Evolutionary conservation across 2,113 vertebrate genomes (phyloP).

Genomic region (Oncorhynchus clarkii): DNA sequence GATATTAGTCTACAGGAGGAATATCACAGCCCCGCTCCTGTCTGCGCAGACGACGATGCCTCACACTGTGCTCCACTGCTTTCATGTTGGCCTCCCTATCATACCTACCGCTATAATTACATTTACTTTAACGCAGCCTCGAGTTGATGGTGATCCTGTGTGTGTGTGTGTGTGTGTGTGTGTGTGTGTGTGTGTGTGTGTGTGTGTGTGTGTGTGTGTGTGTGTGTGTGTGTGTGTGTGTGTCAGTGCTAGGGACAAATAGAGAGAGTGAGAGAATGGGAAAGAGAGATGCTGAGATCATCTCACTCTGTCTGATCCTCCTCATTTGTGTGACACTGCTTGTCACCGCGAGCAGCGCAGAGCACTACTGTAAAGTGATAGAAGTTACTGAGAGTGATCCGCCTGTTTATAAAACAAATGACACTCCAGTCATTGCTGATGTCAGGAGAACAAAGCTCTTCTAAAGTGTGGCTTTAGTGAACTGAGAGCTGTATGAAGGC

Average conservation of each 20-base stretch:
- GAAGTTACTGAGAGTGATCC: constrained; percentile 65
- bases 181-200: constrained; percentile 63
- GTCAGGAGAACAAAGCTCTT: constrained; percentile 72
- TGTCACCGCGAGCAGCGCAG: too few species aligned
- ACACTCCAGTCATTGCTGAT: constrained; percentile 71
- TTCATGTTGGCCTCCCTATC: constrained; percentile 77
- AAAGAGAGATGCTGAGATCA: constrained; percentile 24
- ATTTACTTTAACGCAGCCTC: constrained; percentile 78
- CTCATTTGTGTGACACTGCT: not conserved
- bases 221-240: constrained; percentile 60
- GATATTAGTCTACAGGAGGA: constrained; percentile 76
- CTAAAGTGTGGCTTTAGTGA: constrained; percentile 71
- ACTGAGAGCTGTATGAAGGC: constrained; percentile 65
- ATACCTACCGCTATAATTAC: constrained; percentile 79
- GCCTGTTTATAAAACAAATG: constrained; percentile 71
- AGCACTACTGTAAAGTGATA: not conserved
- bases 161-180: constrained; percentile 53
- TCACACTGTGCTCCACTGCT: constrained; percentile 67
- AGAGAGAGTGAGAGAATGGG: constrained; percentile 5
- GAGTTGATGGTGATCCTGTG: constrained; percentile 76
- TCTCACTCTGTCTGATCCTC: constrained; percentile 18
- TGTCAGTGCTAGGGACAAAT: constrained; percentile 42
- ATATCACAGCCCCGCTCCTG: constrained; percentile 72
- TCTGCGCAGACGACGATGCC: constrained; percentile 63
- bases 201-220: constrained; percentile 60